phyloP scores from a whole-genome alignment of 2,797 vertebrate species.

The Hypotaenidia philippensis region DNA sequence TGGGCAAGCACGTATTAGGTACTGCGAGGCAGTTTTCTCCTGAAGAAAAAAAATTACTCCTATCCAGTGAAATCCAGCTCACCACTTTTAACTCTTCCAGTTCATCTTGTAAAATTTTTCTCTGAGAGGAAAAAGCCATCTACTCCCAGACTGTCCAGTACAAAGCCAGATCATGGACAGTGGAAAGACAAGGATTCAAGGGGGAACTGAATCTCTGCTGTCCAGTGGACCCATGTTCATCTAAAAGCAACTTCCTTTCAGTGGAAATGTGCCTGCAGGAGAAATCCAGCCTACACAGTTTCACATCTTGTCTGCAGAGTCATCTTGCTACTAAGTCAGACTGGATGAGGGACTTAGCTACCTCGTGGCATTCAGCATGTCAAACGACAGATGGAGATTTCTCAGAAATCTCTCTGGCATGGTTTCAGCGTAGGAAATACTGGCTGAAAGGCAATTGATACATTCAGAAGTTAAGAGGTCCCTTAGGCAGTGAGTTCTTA shows the following conservation, averaged over 20 bases:
- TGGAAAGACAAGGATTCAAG: not conserved
- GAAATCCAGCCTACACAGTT: not conserved
- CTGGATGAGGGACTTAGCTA: not conserved
- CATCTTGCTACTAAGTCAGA: not conserved
- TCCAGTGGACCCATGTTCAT: not conserved
- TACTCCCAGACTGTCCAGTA: not conserved
- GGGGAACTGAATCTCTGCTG: not conserved
- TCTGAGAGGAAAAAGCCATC: not conserved
- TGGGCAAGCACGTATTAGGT: not conserved
- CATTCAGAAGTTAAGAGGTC: not conserved
- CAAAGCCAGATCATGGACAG: not conserved
- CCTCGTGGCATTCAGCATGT: not conserved
- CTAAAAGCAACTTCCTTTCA: not conserved
- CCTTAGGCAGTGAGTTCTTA: not conserved
- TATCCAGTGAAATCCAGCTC: not conserved
- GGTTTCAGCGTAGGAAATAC: not conserved
- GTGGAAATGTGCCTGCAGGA: not conserved
- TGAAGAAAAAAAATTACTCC: not conserved
- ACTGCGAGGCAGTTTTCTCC: not conserved
- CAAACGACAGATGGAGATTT: conserved; percentile 15
- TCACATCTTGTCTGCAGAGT: conserved; percentile 11
- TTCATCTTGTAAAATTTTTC: not conserved
- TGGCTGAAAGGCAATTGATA: not conserved
- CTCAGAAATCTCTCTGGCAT: conserved; percentile 5
- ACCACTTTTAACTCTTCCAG: not conserved